Conservation (phyloP, 2,888 invertebrate species). For the Sesia apiformis region DNA sequence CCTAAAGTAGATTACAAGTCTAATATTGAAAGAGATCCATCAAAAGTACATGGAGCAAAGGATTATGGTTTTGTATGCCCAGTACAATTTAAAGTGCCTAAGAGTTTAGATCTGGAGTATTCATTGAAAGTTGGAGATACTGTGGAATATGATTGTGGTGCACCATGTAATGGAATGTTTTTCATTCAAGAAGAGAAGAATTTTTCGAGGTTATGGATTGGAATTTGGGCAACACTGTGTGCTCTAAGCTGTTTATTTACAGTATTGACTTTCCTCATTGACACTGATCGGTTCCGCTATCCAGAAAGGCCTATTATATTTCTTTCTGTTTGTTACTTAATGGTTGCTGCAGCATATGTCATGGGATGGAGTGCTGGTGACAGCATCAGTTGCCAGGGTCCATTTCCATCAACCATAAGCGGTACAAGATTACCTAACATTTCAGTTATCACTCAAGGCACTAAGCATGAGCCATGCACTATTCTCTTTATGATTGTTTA, state of each 20-base stretch:
- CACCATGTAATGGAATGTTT: constrained; percentile 95
- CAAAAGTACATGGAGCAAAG: constrained; percentile 70
- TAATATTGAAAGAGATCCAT: constrained; percentile 64
- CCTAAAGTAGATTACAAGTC: constrained; percentile 64
- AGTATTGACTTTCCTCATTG: constrained; percentile 93
- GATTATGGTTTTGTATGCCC: constrained; percentile 92
- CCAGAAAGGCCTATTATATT: constrained; percentile 99
- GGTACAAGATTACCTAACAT: constrained; percentile 83
- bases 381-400: constrained; percentile 87
- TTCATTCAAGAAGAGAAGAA: constrained; percentile 87
- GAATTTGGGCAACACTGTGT: constrained; percentile 93
- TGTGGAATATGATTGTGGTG: constrained; percentile 84
- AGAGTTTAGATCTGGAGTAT: constrained; percentile 87
- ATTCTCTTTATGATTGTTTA: constrained; percentile 96
- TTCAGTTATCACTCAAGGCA: constrained; percentile 91
- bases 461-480: constrained; percentile 88
- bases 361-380: constrained; percentile 89
- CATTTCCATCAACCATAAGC: constrained; percentile 81
- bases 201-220: constrained; percentile 93
- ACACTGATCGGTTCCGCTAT: constrained; percentile 95
- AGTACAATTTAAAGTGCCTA: constrained; percentile 87
- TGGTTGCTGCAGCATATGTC: constrained; percentile 94
- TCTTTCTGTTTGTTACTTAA: constrained; percentile 95
- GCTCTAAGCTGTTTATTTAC: constrained; percentile 94
- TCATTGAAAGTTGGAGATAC: constrained; percentile 87